Conservation (phyloP, 1,140 invertebrate genomes). For the Psix sp. region DNA sequence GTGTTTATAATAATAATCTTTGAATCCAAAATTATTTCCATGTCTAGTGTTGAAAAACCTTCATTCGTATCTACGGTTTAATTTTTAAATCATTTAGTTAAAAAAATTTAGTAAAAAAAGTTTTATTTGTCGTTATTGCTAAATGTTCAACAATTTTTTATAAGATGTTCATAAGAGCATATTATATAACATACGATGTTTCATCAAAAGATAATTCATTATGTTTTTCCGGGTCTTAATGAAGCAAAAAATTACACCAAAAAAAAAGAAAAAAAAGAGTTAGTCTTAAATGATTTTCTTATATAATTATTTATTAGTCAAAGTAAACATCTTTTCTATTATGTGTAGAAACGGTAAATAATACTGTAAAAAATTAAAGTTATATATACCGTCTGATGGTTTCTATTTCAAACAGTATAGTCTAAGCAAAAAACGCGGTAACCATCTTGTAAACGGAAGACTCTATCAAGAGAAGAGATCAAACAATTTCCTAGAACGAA, state of each 20-base stretch:
- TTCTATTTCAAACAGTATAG: constrained; percentile 29
- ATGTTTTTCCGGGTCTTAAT: constrained; percentile 30
- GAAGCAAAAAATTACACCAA: not conserved
- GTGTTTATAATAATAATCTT: no score
- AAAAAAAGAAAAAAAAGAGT: not conserved
- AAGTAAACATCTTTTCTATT: not conserved
- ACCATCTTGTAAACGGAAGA: constrained; percentile 27
- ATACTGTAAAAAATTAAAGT: not conserved
- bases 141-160: constrained; percentile 6
- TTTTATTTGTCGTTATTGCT: not conserved
- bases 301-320: constrained; percentile 6
- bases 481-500: constrained; percentile 29
- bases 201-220: not conserved
- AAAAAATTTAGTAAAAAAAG: not conserved
- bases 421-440: constrained; percentile 31
- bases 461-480: constrained; percentile 17
- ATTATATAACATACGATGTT: constrained; percentile 3
- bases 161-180: not conserved
- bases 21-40: no score
- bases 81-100: not conserved
- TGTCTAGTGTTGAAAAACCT: not conserved
- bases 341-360: not conserved
- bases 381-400: constrained; percentile 13
- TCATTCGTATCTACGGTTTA: not conserved
- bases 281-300: constrained; percentile 5